Evolutionary conservation across 2,888 invertebrate genomes (phyloP), one percentile per base, ranked within the genome.

Genomic region (Tuberolachnus salignus): DNA sequence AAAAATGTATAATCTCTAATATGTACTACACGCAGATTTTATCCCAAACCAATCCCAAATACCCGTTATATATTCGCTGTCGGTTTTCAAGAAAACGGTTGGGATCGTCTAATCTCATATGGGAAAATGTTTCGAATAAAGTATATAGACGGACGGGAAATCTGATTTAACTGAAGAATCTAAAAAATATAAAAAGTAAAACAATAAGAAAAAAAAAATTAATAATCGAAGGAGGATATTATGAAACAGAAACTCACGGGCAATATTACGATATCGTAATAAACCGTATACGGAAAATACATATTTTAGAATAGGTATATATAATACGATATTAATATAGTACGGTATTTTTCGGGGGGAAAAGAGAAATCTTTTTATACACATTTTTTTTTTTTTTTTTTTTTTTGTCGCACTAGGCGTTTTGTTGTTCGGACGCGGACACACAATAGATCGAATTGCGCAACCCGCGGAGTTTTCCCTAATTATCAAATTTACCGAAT

Each of bases 311-410:
- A 34, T 34, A 34, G 34, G 9, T 57, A 59, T 21, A 69, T 13
- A 46, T 19, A 66, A 1, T 14, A 3, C 16, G 19, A 59, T 4
- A 34, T 34, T 53, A 23, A 14, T 34, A 42, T 3, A 42, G 19
- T 49, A 14, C 11, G 34, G 6, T 59, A 59, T 57, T 75, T 55
- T n/a, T 74, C 46, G 4, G 44, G 19, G 0, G 23, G 42, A 69
- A 78, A 78, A 69, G 69, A 69, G 69, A 78, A 78, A 69, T 78
- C n/a, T n/a, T n/a, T n/a, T n/a, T n/a, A n/a, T n/a, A n/a, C n/a
- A n/a, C n/a, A n/a, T n/a, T n/a, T n/a, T n/a, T n/a, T n/a, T n/a
- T n/a, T n/a, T n/a, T n/a, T n/a, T n/a, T n/a, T n/a, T n/a, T 64
- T 61, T 3, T 34, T 21, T 42, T 78, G 78, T 78, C 69, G 10